Base-by-base conservation (phyloP, 2,113 vertebrate genomes). In the Gallinago jamesoni region DNA sequence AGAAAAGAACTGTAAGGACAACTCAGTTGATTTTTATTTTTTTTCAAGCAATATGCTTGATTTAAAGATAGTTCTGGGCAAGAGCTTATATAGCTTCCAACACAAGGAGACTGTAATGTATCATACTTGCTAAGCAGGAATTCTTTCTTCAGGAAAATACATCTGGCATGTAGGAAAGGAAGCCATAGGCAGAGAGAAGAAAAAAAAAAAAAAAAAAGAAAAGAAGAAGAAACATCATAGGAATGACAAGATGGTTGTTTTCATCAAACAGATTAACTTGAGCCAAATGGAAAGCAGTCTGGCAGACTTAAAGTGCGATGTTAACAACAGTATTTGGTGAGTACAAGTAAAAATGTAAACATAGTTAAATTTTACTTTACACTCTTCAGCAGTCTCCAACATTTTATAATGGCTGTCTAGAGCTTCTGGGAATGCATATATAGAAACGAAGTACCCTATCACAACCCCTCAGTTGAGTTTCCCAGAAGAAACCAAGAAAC, bases 311-410 rank as follows among this genome's bases (percentile, higher is more conserved):
- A 56, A 60, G 57, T 37, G 41, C 0, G 2, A 62, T 62, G 28
- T 45, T 81, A 92, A 52, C 55, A 77, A 33, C 24, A 53, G 55
- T 70, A 84, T 88, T 90, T 94, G 35, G 66, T 77, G 50, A 88
- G 50, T 53, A 73, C 30, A 7, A 95, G 27, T 79, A 81, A 94
- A 87, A 94, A 83, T 78, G 43, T 94, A 95, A 96, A 88, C 64
- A 59, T 23, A 66, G 84, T 50, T 85, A 74, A 45, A 85, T 89
- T 91, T 91, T 93, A 56, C 67, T 91, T 88, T 37, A 82, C 30
- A 16, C 11, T 35, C 31, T 85, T 94, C 53, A 90, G 43, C 45
- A 87, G 47, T 48, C 47, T 79, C 56, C 14, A 72, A 11, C 25
- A 91, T 56, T 87, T 84, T 87, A 39, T 64, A 87, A 69, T 33